These are phyloP conservation scores for Pelosia muscerda DNA, from an alignment of 2,888 invertebrate genomes.

Conservation along the genomic window DNA sequence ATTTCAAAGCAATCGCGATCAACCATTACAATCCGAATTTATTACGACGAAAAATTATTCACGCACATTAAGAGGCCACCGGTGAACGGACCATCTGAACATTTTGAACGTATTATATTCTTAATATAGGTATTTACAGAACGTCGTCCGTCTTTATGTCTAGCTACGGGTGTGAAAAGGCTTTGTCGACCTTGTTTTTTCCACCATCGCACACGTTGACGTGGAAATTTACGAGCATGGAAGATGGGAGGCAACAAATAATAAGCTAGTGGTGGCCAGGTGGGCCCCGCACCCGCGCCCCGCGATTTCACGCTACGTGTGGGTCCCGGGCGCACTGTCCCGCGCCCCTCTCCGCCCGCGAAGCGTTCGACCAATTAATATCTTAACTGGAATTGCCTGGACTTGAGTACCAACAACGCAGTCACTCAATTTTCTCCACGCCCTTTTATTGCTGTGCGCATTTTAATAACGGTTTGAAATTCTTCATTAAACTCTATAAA, in stretches of 20 bases:
- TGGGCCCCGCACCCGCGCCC: slow-evolving; percentile 78
- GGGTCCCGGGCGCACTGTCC: slow-evolving; percentile 65
- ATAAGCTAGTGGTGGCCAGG: slow-evolving; percentile 80
- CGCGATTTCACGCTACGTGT: slow-evolving; percentile 86
- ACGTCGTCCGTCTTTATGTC: slow-evolving; percentile 73
- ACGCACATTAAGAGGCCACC: slow-evolving; percentile 77
- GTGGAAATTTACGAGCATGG: slow-evolving; percentile 86
- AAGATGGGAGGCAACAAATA: slow-evolving; percentile 86
- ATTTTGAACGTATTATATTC: slow-evolving; percentile 66
- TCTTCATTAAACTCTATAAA: slow-evolving; percentile 61
- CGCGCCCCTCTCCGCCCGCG: slow-evolving; percentile 47
- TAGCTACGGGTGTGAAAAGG: slow-evolving; percentile 80
- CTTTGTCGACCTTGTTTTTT: slow-evolving; percentile 81
- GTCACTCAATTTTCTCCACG: slow-evolving; percentile 64
- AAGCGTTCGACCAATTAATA: slow-evolving; percentile 77
- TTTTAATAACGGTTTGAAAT: slow-evolving; percentile 66
- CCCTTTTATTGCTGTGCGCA: slow-evolving; percentile 69
- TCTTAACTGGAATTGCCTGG: slow-evolving; percentile 78
- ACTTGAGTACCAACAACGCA: slow-evolving; percentile 62
- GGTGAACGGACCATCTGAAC: slow-evolving; percentile 60
- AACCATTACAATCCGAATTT: slow-evolving; percentile 84
- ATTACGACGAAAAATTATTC: slow-evolving; percentile 85
- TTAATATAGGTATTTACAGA: slow-evolving; percentile 66
- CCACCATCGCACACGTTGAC: slow-evolving; percentile 85
- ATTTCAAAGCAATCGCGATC: slow-evolving; percentile 79